Evolutionary conservation across 2,888 invertebrate species (phyloP), one percentile per base, ranked within the genome.

Genomic region (Stenodema calcarata): DNA sequence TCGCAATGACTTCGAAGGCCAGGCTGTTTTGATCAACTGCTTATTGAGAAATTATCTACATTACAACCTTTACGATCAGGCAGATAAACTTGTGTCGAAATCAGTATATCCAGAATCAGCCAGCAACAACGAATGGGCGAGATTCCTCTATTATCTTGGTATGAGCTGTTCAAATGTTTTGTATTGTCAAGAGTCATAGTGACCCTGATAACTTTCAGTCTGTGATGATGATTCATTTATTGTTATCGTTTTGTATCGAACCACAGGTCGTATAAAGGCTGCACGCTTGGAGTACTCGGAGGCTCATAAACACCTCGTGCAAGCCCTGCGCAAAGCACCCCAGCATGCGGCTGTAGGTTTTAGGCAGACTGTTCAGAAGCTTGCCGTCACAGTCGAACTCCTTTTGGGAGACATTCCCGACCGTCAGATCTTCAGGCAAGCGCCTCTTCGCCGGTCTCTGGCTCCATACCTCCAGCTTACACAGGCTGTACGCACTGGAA

Each of bases 331-430:
- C 30, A 99, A 99, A 91, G 98, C 99, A 0, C 99, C 99, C 0
- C 99, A 99, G 91, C 96, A 96, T 90, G 96, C 98, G 35, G 99
- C 99, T n/a, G 95, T 99, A 88, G 99, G 99, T 54, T 99, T 99
- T 91, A 95, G 99, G 88, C 99, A 99, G 92, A 98, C 98, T 23
- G 98, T 97, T 0, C 98, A 99, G 90, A 99, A 98, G 91, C 92
- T 99, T 86, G 96, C 97, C 1, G 97, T 99, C 87, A 97, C 98
- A 41, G 99, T 99, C 0, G 98, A 99, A 91, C 92, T 99, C 85
- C 92, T 99, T 50, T 92, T 99, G 89, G 99, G 99, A 88, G 99
- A 99, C 91, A 99, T 99, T 89, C 99, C 99, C 0, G 99, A 99
- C 90, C 93, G 99, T 87, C 96, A 97, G 89, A 95, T 98, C 87